A percentile compares a stretch with the other conserved stretches of the same genome.
phyloP scores from a whole-genome alignment of 1,140 invertebrate species.

The Meloidogyne hapla region DNA sequence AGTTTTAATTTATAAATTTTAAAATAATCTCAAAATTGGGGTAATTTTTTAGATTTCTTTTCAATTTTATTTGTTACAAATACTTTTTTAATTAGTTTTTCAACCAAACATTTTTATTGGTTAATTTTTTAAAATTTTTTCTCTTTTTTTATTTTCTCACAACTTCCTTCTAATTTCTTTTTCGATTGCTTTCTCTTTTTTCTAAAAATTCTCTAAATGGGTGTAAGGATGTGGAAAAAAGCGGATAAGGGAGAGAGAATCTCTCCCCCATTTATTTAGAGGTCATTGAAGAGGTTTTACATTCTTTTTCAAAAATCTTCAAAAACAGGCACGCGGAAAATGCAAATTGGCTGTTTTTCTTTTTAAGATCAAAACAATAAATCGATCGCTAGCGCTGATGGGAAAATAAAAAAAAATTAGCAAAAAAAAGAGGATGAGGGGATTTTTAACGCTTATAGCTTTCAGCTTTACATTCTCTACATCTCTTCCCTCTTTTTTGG shows the following conservation, averaged over 20 bases:
- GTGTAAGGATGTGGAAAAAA: neutral
- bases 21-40: no score
- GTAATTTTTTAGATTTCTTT: no score
- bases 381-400: neutral
- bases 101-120: no score
- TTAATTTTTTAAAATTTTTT: no score
- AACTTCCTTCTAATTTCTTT: neutral
- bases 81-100: no score
- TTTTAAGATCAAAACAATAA: neutral
- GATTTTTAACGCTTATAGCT: neutral
- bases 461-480: neutral
- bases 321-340: neutral
- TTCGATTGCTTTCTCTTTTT: neutral
- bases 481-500: neutral
- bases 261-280: neutral
- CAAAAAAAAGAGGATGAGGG: neutral
- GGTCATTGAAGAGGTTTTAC: neutral
- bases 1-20: no score
- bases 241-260: neutral
- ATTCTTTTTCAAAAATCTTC: neutral
- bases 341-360: neutral
- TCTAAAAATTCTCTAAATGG: neutral
- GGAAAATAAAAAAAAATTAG: neutral
- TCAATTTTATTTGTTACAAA: no score
- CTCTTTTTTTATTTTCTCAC: no score